These are phyloP conservation scores for Propsilocerus akamusi DNA, from an alignment of 1,140 invertebrate species.

Conservation along the genomic window DNA sequence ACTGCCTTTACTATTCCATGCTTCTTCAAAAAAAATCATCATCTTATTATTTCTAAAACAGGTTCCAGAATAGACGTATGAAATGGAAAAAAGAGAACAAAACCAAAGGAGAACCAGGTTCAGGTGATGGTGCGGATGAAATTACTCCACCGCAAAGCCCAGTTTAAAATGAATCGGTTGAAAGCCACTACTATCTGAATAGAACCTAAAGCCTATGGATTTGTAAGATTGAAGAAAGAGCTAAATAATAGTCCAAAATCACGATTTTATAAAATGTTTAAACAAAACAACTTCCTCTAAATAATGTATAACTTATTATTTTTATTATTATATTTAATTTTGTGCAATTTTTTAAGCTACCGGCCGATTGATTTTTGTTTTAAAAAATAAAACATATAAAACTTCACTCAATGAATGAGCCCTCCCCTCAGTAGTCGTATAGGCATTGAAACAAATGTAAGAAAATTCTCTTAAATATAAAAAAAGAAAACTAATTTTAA, in stretches of 20 bases:
- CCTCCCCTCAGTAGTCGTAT: no score
- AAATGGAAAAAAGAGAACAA: constrained; percentile 93
- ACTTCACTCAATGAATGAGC: no score
- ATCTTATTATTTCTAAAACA: not conserved
- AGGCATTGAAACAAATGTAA: no score
- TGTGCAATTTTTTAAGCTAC: not conserved
- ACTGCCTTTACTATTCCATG: no score
- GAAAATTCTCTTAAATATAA: not conserved
- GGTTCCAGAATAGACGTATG: constrained; percentile 85
- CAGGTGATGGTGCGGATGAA: constrained; percentile 62
- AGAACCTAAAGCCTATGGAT: not conserved
- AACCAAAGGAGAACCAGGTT: constrained; percentile 75
- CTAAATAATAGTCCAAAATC: not conserved
- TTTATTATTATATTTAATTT: no score
- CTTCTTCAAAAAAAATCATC: not conserved
- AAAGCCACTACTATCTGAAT: no score
- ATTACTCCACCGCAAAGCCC: constrained; percentile 73
- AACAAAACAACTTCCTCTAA: no score
- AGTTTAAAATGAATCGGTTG: constrained; percentile 29
- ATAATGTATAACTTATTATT: no score
- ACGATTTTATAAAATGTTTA: not conserved
- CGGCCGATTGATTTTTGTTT: no score
- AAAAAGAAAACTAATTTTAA: not conserved
- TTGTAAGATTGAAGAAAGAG: constrained; percentile 5
- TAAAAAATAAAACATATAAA: no score